phyloP scores from a whole-genome alignment of 2,797 vertebrate species.

The Myoxocephalus aenaeus region DNA sequence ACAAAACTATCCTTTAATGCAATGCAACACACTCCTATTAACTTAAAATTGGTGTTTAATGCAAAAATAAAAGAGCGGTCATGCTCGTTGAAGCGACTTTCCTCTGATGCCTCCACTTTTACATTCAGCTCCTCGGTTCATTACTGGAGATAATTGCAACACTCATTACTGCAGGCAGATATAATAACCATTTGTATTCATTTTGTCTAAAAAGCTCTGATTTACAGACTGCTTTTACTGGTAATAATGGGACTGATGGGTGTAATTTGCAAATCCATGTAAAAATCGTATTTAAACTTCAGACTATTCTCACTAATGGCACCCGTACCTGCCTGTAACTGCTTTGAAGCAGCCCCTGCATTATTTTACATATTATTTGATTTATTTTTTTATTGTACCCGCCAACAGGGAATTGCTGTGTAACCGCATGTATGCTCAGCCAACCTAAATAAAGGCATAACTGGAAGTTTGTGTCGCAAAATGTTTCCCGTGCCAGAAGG shows the following conservation, averaged over 20 bases:
- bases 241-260: not conserved
- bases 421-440: conserved; percentile 20
- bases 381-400: conserved; percentile 26
- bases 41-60: conserved; percentile 14
- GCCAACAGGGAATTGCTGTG: not conserved
- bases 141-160: conserved; percentile 31
- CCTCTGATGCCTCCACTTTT: conserved; percentile 19
- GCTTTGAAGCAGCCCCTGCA: not conserved
- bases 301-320: not conserved
- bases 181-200: conserved; percentile 12
- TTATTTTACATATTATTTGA: conserved; percentile 8
- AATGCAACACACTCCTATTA: conserved; percentile 3
- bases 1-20: conserved; percentile 5
- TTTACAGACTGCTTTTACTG: not conserved
- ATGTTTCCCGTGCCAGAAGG: conserved; percentile 45
- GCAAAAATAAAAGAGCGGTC: not conserved
- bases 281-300: not conserved
- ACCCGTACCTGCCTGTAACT: not conserved
- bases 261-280: not conserved
- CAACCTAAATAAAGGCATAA: conserved; percentile 37
- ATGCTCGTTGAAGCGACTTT: conserved; percentile 3
- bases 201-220: conserved; percentile 1
- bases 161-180: conserved; percentile 11
- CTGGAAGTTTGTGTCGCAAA: conserved; percentile 51
- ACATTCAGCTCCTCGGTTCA: conserved; percentile 25